A percentile compares a stretch with the other conserved stretches of the same genome.
Conservation (phyloP, 2,797 vertebrate species). For the Anguilla pacifica region DNA sequence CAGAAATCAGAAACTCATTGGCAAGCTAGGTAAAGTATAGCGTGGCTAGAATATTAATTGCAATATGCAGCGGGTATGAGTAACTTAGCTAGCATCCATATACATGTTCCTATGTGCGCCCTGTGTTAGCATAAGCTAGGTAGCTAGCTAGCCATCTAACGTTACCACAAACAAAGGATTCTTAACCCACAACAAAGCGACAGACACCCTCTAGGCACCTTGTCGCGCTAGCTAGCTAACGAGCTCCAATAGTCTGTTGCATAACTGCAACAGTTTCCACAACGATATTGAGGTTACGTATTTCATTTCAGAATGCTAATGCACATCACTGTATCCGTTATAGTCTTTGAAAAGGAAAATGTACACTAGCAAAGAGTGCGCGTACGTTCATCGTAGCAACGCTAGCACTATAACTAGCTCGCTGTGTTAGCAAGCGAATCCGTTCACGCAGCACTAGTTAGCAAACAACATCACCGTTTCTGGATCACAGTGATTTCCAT, state of each 20-base stretch:
- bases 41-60: not conserved
- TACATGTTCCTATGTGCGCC: too few species aligned
- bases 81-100: not conserved
- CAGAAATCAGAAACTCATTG: not conserved
- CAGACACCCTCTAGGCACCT: conserved; percentile 19
- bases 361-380: not conserved
- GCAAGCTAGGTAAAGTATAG: not conserved
- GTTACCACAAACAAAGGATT: conserved; percentile 30
- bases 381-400: not conserved
- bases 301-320: not conserved
- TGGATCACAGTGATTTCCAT: not conserved
- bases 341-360: not conserved
- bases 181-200: conserved; percentile 32
- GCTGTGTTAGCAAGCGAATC: not conserved
- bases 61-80: not conserved
- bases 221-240: conserved; percentile 7
- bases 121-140: not conserved
- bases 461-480: not conserved
- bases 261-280: not conserved
- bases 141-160: not conserved
- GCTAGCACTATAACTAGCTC: not conserved
- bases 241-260: not conserved
- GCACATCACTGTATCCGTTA: not conserved
- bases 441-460: not conserved
- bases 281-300: not conserved